phyloP scores from a whole-genome alignment of 2,113 vertebrate species.

The Trichechus manatus region DNA sequence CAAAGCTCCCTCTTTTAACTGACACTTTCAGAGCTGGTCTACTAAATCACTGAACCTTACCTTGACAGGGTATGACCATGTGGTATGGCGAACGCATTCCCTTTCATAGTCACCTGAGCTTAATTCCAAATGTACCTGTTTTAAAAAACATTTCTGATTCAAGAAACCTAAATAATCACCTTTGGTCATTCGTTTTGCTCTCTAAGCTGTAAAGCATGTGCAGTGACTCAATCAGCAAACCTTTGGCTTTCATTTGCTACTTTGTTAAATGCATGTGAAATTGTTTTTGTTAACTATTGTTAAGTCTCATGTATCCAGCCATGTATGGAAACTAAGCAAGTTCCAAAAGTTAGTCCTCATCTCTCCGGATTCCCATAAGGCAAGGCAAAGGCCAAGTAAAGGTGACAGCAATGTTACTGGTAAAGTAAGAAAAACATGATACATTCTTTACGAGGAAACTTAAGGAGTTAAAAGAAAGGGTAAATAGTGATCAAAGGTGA shows the following conservation, averaged over 20 bases:
- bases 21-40: background rate
- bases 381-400: background rate
- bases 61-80: background rate
- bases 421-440: constrained; percentile 18
- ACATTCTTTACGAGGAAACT: constrained; percentile 45
- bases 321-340: background rate
- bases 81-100: background rate
- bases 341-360: background rate
- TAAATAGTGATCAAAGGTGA: background rate
- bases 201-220: background rate
- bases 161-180: constrained; percentile 12
- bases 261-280: background rate
- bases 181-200: constrained; percentile 4
- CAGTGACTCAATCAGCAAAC: background rate
- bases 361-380: background rate
- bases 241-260: background rate
- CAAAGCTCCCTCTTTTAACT: background rate
- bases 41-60: background rate
- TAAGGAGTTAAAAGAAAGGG: background rate
- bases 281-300: background rate
- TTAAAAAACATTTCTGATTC: background rate
- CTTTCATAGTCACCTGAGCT: background rate
- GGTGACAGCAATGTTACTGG: background rate
- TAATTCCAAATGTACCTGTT: constrained; percentile 49
- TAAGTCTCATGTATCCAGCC: background rate